A percentile compares a stretch with the other conserved stretches of the same genome.
Conservation (phyloP, 2,797 vertebrate species). For the Sebastes melanostomus region DNA sequence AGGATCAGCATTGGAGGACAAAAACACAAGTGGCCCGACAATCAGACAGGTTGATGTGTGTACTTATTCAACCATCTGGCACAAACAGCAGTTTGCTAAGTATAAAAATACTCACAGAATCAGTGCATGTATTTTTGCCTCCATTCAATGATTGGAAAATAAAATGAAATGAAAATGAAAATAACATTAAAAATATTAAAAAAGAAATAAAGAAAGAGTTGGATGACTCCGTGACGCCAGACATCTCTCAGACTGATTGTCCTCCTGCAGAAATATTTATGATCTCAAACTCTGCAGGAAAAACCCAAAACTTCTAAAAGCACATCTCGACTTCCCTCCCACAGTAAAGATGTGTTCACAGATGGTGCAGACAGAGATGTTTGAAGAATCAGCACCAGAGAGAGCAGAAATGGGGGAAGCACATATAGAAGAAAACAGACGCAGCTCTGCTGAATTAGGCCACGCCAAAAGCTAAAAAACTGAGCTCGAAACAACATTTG, state of each 20-base stretch:
- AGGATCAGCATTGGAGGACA: too few species aligned
- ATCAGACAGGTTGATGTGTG: too few species aligned
- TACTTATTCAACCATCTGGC: too few species aligned
- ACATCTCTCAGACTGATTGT: neutral
- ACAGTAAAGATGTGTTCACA: neutral
- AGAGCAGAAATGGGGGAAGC: neutral
- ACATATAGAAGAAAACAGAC: neutral
- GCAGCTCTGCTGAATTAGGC: slow-evolving; percentile 38
- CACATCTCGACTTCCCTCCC: neutral
- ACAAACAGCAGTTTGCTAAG: too few species aligned
- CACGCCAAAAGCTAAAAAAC: slow-evolving; percentile 9
- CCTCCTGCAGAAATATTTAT: neutral
- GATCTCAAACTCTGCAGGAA: neutral
- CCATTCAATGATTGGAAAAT: too few species aligned
- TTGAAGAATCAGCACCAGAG: neutral
- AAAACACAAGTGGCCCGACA: too few species aligned
- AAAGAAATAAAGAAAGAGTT: too few species aligned
- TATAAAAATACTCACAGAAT: too few species aligned
- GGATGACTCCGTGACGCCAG: neutral
- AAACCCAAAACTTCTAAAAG: neutral
- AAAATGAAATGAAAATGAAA: too few species aligned
- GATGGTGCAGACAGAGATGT: neutral
- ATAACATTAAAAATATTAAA: too few species aligned
- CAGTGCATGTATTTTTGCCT: too few species aligned
- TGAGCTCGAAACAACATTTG: slow-evolving; percentile 32